phyloP scores from a whole-genome alignment of 2,113 vertebrate genomes.

The Varanus salvator region DNA sequence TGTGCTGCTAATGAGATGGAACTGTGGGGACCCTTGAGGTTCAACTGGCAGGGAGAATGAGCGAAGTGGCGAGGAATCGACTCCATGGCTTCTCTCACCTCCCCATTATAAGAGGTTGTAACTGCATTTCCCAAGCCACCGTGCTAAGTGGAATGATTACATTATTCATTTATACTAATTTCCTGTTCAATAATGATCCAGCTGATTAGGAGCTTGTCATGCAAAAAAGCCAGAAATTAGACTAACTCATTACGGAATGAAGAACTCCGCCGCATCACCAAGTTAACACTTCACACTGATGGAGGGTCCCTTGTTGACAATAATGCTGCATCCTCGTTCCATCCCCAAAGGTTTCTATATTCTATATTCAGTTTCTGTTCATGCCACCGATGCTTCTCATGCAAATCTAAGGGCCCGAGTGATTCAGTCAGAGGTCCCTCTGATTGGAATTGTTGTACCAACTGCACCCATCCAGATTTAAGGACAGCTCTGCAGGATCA shows the following conservation, averaged over 20 bases:
- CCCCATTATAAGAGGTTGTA: background rate
- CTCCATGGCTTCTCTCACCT: background rate
- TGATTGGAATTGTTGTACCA: background rate
- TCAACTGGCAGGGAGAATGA: background rate
- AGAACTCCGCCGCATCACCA: background rate
- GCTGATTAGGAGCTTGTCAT: conserved; percentile 5
- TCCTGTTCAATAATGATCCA: conserved; percentile 18
- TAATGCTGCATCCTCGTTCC: too few species aligned
- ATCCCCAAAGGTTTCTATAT: background rate
- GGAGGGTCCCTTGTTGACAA: background rate
- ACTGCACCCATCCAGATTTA: too few species aligned
- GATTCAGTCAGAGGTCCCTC: background rate
- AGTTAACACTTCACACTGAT: fast-evolving
- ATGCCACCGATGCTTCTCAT: background rate
- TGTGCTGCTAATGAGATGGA: background rate
- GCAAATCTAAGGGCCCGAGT: background rate
- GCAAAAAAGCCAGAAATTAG: conserved; percentile 20
- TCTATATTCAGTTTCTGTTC: background rate
- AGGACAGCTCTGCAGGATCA: too few species aligned
- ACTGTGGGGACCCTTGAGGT: background rate
- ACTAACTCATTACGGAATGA: background rate
- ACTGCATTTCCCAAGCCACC: conserved; percentile 12
- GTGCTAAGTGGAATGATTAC: conserved; percentile 26
- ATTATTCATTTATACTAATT: conserved; percentile 36
- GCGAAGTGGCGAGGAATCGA: background rate